Evolutionary conservation across 2,113 vertebrate genomes (phyloP), one percentile per base, ranked within the genome.

Genomic region (Rallus limicola): DNA sequence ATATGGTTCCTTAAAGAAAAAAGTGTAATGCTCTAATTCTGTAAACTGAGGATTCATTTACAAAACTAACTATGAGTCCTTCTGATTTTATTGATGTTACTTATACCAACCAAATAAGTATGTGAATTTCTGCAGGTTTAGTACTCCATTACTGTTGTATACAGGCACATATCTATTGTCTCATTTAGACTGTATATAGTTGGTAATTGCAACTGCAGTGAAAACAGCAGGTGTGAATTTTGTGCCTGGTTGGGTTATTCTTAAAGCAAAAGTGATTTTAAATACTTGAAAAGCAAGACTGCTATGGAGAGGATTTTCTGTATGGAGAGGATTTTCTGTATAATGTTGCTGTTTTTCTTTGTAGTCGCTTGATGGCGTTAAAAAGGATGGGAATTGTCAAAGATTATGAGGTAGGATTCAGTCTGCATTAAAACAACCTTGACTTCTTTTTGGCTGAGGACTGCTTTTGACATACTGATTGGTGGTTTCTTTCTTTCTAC

Each of bases 381-480:
- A 99, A 99, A 96, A 98, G 99, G 92, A 99, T 99, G 99, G 99
- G 99, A 69, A 99, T 99, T 91, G 99, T 99, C 85, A 97, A 98
- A 38, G 98, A 99, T 97, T 99, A 99, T 62, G 99, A 99, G 99
- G 99, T 99, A 98, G 92, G 96, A 76, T 60, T 92, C 63, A 74
- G 2, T 20, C 46, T 91, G 33, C 70, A 59, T 83, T 46, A 38
- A 56, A 95, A n/a, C n/a, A 78, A 48, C 92, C 38, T 65, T 82
- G 80, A 50, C 9, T 81, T 76, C 82, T 63, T 53, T 15, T 26
- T 6, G 34, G 18, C 31, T 16, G 31, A 67, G 48, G 16, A 15
- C 24, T 28, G 17, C 25, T 68, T 65, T 65, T 25, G 42, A 12
- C 24, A 17, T 36, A 29, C 11, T 76, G 44, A 86, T 62, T 6